These are phyloP conservation scores for Gavialis gangeticus DNA, from an alignment of 2,113 vertebrate genomes.

Conservation along the genomic window DNA sequence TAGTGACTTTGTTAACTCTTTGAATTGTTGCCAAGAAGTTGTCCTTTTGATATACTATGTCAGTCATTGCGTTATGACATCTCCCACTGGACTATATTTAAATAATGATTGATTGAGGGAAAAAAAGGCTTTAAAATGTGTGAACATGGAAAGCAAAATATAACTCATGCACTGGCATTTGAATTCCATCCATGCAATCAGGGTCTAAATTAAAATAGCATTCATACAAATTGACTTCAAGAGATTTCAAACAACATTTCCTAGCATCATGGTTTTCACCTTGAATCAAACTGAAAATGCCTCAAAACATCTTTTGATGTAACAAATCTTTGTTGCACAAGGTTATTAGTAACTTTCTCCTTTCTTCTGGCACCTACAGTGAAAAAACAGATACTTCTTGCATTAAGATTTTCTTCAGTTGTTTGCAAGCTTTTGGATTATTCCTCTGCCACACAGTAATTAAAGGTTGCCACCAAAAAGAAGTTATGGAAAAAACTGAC, in stretches of 20 bases:
- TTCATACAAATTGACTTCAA: too few species aligned
- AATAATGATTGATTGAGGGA: background rate
- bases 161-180: background rate
- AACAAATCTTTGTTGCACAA: constrained; percentile 4
- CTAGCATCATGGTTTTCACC: background rate
- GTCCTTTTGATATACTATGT: constrained; percentile 26
- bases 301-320: background rate
- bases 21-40: background rate
- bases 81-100: constrained; percentile 16
- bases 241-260: background rate
- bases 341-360: background rate
- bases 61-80: constrained; percentile 37
- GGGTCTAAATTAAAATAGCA: background rate
- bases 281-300: background rate
- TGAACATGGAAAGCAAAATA: constrained; percentile 2
- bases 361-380: background rate
- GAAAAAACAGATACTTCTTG: background rate
- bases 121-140: constrained; percentile 29
- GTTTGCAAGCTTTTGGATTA: background rate
- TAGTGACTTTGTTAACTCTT: constrained; percentile 11
- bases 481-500: background rate
- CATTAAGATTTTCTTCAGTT: background rate
- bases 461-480: background rate
- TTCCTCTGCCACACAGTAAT: background rate
- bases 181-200: background rate